Percentiles rank a stretch among this genome's conserved stretches.
Conservation (phyloP, 2,888 invertebrate species). For the Acanthosoma haemorrhoidale region DNA sequence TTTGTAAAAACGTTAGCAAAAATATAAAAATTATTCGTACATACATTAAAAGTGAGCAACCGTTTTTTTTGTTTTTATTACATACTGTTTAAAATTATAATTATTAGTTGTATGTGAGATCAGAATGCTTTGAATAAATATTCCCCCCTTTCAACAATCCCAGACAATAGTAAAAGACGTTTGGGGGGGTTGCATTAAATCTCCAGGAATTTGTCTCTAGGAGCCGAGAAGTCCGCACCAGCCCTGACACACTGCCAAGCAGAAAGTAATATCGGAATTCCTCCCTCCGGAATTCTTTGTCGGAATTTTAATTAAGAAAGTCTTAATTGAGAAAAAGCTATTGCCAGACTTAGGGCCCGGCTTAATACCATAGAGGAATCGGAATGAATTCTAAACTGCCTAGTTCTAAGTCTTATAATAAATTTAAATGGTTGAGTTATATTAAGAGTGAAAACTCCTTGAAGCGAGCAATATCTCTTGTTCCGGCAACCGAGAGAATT, state of each 20-base stretch:
- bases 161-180: not conserved
- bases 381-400: slow-evolving; percentile 2
- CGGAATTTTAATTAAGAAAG: slow-evolving; percentile 29
- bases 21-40: no score
- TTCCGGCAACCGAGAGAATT: not conserved
- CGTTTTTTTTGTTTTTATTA: no score
- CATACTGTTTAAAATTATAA: no score
- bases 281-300: slow-evolving; percentile 8
- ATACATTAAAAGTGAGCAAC: no score
- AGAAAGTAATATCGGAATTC: slow-evolving; percentile 24
- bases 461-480: not conserved
- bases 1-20: no score
- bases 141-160: no score
- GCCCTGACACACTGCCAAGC: slow-evolving; percentile 8
- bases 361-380: not conserved
- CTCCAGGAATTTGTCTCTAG: not conserved
- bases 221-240: not conserved
- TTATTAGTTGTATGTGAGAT: no score
- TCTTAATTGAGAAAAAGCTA: slow-evolving; percentile 20
- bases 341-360: slow-evolving; percentile 1
- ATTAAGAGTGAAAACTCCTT: not conserved
- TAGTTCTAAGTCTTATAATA: slow-evolving; percentile 5
- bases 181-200: not conserved
- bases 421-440: slow-evolving; percentile 2
- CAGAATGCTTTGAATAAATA: no score